Evolutionary conservation across 2,888 invertebrate genomes (phyloP).

Genomic region (Drosophila siamana): DNA sequence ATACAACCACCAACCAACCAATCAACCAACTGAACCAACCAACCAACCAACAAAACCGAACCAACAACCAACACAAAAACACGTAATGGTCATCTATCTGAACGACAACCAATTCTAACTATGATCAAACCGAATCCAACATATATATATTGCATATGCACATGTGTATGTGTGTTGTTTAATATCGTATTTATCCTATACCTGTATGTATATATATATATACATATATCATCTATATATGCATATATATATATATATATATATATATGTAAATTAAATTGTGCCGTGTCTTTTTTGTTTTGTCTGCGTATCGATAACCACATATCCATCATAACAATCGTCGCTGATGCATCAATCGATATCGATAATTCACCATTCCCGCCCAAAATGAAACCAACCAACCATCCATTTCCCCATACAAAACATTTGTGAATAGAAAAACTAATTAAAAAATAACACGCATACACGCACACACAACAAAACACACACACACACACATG

Average conservation of each 20-base stretch:
- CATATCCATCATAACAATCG: slow-evolving; percentile 3
- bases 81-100: slow-evolving; percentile 60
- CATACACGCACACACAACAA: slow-evolving; percentile 36
- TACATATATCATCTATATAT: slow-evolving; percentile 4
- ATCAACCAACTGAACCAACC: slow-evolving; percentile 39
- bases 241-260: slow-evolving; percentile 10
- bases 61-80: slow-evolving; percentile 48
- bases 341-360: slow-evolving; percentile 17
- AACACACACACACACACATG: slow-evolving; percentile 31
- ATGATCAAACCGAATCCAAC: slow-evolving; percentile 45
- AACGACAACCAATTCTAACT: slow-evolving; percentile 60
- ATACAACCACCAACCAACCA: slow-evolving; percentile 55
- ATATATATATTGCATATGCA: slow-evolving; percentile 36
- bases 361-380: slow-evolving; percentile 9
- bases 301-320: slow-evolving; percentile 30
- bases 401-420: slow-evolving; percentile 8
- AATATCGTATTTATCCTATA: neutral
- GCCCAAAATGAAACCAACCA: slow-evolving; percentile 12
- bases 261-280: neutral
- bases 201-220: neutral
- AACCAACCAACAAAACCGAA: slow-evolving; percentile 45
- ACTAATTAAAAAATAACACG: slow-evolving; percentile 63
- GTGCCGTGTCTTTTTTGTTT: slow-evolving; percentile 10
- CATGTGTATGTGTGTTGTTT: slow-evolving; percentile 36
- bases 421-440: slow-evolving; percentile 68